Evolutionary conservation across 2,888 invertebrate genomes (phyloP), one percentile per base, ranked within the genome.

Genomic region (Deroplatys truncata): DNA sequence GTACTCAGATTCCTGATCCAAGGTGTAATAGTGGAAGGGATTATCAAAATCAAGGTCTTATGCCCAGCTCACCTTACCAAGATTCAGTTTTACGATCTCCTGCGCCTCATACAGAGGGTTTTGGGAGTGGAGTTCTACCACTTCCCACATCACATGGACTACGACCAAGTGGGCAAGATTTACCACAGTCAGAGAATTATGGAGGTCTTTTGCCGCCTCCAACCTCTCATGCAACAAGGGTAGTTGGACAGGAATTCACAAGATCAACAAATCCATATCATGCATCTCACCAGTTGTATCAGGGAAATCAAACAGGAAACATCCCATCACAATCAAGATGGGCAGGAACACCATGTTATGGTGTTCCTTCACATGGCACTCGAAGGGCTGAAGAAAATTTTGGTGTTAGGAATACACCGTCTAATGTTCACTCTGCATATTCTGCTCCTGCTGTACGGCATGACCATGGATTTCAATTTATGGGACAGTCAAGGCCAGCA

Each of bases 321-420:
- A 28, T 43, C 13, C 43, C 43, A 56, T 10, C 43, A 13, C 28
- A n/a, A 16, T 9, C 85, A 28, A 56, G 82, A 88, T 88, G 88
- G 88, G 43, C 43, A 83, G 88, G 88, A 35, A 43, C 88, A 31
- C 35, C 82, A 88, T 88, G 84, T 88, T 88, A 88, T 84, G 88
- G 88, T 29, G 84, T 43, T 29, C 31, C 82, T 31, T 86, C 86
- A 72, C 86, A 86, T 28, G 28, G 28, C 28, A n/a, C 86, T 28
- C 86, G 29, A 20, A 86, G 86, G 31, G 4, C 82, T 56, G 86
- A 86, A 25, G 86, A 82, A 72, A 82, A 29, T 82, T 86, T 82
- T 86, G n/a, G n/a, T 25, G 16, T 16, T 86, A 72, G 20, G 56
- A 72, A 72, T 72, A 7, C 56, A 1, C 7, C 56, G 20, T 20